phyloP scores from a whole-genome alignment of 2,797 vertebrate species.

The Pipistrellus nathusii region DNA sequence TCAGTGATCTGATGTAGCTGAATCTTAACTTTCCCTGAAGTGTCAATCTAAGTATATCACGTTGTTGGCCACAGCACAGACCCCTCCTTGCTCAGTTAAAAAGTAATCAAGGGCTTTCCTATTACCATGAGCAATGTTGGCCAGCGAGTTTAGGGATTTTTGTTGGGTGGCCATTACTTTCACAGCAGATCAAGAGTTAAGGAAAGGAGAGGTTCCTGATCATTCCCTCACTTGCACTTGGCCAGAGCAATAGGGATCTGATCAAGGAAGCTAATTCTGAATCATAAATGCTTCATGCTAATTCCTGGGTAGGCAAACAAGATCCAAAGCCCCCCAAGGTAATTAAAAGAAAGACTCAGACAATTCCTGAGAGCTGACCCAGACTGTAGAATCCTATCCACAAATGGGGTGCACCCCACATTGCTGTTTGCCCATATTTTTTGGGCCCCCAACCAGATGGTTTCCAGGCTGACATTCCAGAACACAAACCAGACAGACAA shows the following conservation, averaged over 20 bases:
- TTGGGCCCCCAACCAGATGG: not conserved
- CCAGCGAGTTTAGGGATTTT: not conserved
- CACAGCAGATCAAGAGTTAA: not conserved
- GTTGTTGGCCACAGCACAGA: no score
- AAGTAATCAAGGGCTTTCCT: not conserved
- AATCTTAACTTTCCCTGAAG: not conserved
- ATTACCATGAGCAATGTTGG: no score
- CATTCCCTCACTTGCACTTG: not conserved
- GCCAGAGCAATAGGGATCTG: not conserved
- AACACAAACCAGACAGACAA: not conserved
- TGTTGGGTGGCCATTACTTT: not conserved
- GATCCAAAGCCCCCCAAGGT: not conserved
- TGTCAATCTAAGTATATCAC: not conserved
- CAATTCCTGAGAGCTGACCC: not conserved
- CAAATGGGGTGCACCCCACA: not conserved
- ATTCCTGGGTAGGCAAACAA: not conserved
- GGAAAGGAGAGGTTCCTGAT: not conserved
- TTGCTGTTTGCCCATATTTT: not conserved
- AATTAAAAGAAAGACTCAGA: not conserved
- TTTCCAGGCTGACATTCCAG: not conserved
- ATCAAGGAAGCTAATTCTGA: not conserved
- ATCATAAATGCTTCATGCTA: not conserved
- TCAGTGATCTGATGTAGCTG: not conserved
- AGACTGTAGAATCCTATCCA: not conserved
- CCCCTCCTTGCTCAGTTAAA: not conserved